phyloP scores from a whole-genome alignment of 2,888 invertebrate genomes.

The Serripes groenlandicus region DNA sequence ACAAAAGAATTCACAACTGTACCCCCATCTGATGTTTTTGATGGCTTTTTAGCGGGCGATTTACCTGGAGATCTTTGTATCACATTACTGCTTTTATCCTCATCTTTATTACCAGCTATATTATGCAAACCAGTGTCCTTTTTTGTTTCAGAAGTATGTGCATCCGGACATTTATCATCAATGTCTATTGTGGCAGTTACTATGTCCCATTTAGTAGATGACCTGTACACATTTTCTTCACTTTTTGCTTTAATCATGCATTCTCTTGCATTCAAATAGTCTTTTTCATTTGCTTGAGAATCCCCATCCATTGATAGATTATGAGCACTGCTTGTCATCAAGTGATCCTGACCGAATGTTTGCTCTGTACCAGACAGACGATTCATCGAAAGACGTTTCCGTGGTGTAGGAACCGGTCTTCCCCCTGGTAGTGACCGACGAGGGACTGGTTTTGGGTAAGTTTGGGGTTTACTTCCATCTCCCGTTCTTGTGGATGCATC shows the following conservation, averaged over 20 bases:
- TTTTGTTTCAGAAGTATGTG: too few species aligned
- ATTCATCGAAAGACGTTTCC: constrained; percentile 61
- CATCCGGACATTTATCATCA: not conserved
- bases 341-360: constrained; percentile 15
- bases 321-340: constrained; percentile 30
- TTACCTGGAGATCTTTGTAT: not conserved
- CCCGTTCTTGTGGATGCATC: not conserved
- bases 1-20: constrained; percentile 32
- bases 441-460: constrained; percentile 47
- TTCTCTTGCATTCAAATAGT: not conserved
- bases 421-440: constrained; percentile 43
- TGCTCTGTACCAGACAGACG: constrained; percentile 59
- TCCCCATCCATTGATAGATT: constrained; percentile 21
- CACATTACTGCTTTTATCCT: constrained; percentile 6
- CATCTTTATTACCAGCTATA: not conserved
- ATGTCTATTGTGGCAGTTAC: constrained; percentile 13
- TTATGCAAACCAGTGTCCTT: not conserved
- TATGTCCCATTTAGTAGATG: constrained; percentile 8
- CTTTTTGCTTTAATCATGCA: constrained; percentile 28
- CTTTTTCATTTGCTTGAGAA: not conserved
- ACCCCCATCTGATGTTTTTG: too few species aligned
- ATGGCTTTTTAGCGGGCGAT: not conserved
- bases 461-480: not conserved
- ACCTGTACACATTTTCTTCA: constrained; percentile 27
- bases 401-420: constrained; percentile 64